Percentiles rank a stretch among this genome's conserved stretches.
Conservation (phyloP, 2,888 invertebrate species). For the Hymenopus coronatus region DNA sequence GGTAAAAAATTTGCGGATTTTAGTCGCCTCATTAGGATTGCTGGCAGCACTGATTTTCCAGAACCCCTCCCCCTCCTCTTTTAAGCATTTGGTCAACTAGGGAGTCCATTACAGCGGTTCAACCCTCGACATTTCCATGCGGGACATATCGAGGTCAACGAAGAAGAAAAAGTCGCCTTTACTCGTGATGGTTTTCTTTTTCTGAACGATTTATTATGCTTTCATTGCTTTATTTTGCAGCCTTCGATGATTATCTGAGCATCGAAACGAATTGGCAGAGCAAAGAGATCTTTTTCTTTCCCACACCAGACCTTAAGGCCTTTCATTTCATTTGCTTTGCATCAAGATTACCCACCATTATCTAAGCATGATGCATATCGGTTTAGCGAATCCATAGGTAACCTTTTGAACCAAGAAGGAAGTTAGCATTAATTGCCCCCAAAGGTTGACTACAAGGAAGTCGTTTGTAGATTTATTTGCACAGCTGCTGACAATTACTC, state of each 20-base stretch:
- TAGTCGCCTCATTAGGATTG: background rate
- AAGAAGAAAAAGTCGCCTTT: background rate
- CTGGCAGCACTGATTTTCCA: background rate
- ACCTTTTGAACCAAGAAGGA: background rate
- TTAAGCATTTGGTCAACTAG: background rate
- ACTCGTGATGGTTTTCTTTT: background rate
- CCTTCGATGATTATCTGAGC: background rate
- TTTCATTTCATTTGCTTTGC: background rate
- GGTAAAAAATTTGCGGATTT: background rate
- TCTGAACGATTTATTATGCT: background rate
- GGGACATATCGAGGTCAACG: constrained; percentile 3
- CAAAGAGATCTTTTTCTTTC: background rate
- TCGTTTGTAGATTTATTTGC: too few species aligned
- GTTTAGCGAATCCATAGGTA: background rate
- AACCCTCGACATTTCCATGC: constrained; percentile 7
- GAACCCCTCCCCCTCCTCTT: too few species aligned
- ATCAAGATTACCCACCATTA: background rate
- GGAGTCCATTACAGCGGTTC: background rate
- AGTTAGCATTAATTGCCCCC: background rate
- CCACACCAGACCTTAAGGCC: background rate
- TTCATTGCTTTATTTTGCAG: background rate
- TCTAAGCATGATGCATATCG: background rate
- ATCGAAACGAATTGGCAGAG: background rate
- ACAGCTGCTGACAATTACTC: too few species aligned
- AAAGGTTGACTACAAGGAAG: too few species aligned